Conservation (phyloP, 1,140 invertebrate genomes). For the Micrasema longulum region DNA sequence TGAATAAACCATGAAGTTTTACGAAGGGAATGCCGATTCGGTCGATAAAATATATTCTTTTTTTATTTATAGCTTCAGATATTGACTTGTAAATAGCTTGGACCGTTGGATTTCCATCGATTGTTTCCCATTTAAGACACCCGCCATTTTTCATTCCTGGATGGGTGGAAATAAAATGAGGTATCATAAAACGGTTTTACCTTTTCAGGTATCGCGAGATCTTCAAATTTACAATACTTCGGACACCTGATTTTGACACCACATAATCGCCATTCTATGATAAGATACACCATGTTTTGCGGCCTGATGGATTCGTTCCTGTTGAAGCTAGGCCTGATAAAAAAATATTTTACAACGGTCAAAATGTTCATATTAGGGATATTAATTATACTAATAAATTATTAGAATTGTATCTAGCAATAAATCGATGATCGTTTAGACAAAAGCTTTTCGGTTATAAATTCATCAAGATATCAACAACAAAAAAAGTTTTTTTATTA, state of each 20-base stretch:
- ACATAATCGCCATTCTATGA: slow-evolving; percentile 11
- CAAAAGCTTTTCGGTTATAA: too few species aligned
- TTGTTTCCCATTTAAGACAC: too few species aligned
- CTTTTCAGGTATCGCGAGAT: slow-evolving; percentile 17
- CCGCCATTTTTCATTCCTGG: slow-evolving; percentile 9
- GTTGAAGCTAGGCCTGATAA: slow-evolving; percentile 7
- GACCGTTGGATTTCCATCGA: too few species aligned
- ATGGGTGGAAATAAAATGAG: slow-evolving; percentile 14
- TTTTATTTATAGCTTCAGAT: too few species aligned
- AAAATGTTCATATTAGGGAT: not conserved
- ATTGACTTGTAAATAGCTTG: too few species aligned
- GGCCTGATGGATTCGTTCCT: slow-evolving; percentile 18
- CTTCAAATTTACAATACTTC: not conserved
- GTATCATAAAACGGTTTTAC: slow-evolving; percentile 17
- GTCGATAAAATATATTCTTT: too few species aligned
- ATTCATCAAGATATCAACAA: not conserved
- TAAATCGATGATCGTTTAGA: too few species aligned
- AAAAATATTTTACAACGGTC: slow-evolving; percentile 23
- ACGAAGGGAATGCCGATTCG: too few species aligned
- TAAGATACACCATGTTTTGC: slow-evolving; percentile 16
- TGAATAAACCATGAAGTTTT: too few species aligned
- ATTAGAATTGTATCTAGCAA: too few species aligned
- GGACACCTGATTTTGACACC: slow-evolving; percentile 30
- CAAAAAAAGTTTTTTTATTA: too few species aligned
- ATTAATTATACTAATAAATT: too few species aligned